A percentile compares a stretch with the other conserved stretches of the same genome.
Conservation (phyloP, 2,888 invertebrate genomes). For the Laspeyria flexula region DNA sequence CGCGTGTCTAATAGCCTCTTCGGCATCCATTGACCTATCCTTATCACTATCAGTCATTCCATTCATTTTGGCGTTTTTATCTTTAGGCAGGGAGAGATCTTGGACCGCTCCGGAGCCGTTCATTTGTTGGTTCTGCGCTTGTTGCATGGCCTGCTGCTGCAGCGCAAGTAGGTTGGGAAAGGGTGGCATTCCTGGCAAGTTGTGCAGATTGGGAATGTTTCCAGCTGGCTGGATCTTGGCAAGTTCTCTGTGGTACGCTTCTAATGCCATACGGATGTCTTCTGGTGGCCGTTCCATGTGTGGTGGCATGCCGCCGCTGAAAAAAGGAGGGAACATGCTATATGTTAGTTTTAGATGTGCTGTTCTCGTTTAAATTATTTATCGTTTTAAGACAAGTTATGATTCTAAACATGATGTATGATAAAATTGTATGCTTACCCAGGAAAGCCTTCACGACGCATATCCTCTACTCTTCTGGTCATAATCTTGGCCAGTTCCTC, state of each 20-base stretch:
- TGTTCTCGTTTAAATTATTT: constrained; percentile 69
- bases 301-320: constrained; percentile 90
- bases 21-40: constrained; percentile 86
- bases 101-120: constrained; percentile 90
- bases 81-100: constrained; percentile 94
- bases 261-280: constrained; percentile 95
- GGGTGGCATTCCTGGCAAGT: constrained; percentile 84
- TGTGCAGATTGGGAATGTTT: constrained; percentile 86
- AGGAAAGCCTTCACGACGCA: constrained; percentile 92
- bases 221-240: constrained; percentile 93
- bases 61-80: constrained; percentile 87
- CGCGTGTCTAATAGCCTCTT: constrained; percentile 91
- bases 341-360: constrained; percentile 87
- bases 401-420: not conserved
- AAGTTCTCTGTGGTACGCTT: constrained; percentile 97
- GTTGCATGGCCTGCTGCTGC: constrained; percentile 88
- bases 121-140: constrained; percentile 81
- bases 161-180: constrained; percentile 90
- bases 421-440: constrained; percentile 85
- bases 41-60: constrained; percentile 89
- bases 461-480: constrained; percentile 91
- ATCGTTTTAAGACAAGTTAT: not conserved
- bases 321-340: constrained; percentile 94
- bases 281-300: constrained; percentile 89
- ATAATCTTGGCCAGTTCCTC: constrained; percentile 97